Evolutionary conservation across 2,888 invertebrate genomes (phyloP).

Genomic region (Synergus japonicus): DNA sequence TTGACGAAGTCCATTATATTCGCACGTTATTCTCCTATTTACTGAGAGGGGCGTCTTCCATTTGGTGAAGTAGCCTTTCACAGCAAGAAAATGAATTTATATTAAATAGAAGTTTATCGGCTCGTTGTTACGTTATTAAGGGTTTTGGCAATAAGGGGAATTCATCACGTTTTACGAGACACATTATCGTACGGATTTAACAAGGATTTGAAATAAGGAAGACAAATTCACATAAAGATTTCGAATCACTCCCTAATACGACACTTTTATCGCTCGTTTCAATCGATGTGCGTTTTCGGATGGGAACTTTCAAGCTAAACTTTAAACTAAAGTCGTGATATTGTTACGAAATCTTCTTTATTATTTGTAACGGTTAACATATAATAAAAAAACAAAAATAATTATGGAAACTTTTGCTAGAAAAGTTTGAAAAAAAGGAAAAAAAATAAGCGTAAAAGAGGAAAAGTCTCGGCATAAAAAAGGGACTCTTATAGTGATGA

Average conservation of each 20-base stretch:
- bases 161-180: neutral
- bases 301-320: constrained; percentile 4
- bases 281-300: neutral
- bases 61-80: neutral
- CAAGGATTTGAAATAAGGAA: neutral
- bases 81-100: constrained; percentile 6
- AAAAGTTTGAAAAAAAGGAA: neutral
- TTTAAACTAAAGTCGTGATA: neutral
- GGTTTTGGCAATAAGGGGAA: constrained; percentile 1
- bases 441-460: neutral
- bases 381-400: no score
- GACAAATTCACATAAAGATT: constrained; percentile 11
- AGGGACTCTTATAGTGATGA: constrained; percentile 31
- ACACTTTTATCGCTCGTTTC: constrained; percentile 6
- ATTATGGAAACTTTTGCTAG: no score
- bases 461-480: neutral
- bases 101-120: constrained; percentile 29
- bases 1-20: constrained; percentile 5
- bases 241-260: neutral
- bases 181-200: constrained; percentile 18
- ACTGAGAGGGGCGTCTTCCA: constrained; percentile 5
- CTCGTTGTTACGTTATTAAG: constrained; percentile 20
- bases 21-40: constrained; percentile 40
- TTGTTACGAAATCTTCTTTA: no score
- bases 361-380: no score